Percentiles rank a stretch among this genome's conserved stretches.
Conservation (phyloP, 2,888 invertebrate species). For the Blastobasis lacticolella region DNA sequence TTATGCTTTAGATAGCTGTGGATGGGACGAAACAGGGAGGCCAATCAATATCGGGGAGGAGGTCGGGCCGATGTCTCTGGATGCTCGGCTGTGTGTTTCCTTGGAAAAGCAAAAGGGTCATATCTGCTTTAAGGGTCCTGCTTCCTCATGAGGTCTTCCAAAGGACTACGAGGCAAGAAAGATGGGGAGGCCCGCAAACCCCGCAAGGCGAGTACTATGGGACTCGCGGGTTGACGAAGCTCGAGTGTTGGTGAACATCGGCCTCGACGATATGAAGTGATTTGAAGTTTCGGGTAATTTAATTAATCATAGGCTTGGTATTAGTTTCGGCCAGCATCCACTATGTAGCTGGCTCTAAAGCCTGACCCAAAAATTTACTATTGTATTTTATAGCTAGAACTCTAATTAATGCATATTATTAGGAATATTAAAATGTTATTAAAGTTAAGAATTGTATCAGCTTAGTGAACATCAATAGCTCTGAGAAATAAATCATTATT, state of each 20-base stretch:
- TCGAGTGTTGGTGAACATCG: constrained; percentile 16
- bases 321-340: constrained; percentile 32
- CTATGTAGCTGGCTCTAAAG: constrained; percentile 38
- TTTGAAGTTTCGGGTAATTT: constrained; percentile 23
- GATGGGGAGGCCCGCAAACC: too few species aligned
- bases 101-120: background rate
- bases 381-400: constrained; percentile 72
- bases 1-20: constrained; percentile 52
- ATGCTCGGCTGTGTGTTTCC: too few species aligned
- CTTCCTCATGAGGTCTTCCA: background rate
- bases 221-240: too few species aligned
- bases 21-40: constrained; percentile 63
- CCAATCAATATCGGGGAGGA: constrained; percentile 19
- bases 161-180: too few species aligned
- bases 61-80: constrained; percentile 31
- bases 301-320: constrained; percentile 24
- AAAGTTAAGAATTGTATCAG: constrained; percentile 72
- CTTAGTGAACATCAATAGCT: constrained; percentile 75
- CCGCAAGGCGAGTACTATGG: too few species aligned
- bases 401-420: constrained; percentile 74
- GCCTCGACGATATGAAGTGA: constrained; percentile 18
- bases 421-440: constrained; percentile 71
- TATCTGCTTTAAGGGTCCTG: background rate
- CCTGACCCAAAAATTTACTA: constrained; percentile 58
- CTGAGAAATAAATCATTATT: constrained; percentile 71